These are phyloP conservation scores for Merluccius polli DNA, from an alignment of 2,797 vertebrate species.

Conservation along the genomic window DNA sequence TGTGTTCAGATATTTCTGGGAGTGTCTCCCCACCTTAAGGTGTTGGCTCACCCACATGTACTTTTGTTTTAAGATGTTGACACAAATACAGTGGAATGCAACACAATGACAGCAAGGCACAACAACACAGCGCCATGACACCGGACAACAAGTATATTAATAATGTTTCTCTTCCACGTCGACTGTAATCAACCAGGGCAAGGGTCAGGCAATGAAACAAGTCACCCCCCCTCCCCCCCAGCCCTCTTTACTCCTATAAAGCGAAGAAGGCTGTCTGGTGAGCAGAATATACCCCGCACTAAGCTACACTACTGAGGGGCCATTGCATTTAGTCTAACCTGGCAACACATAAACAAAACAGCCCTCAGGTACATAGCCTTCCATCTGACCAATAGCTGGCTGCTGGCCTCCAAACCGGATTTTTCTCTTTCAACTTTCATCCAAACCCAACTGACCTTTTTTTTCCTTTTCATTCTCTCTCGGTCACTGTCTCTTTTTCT, in stretches of 20 bases:
- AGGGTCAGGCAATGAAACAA: not conserved
- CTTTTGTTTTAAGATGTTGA: not conserved
- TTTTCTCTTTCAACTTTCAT: constrained; percentile 42
- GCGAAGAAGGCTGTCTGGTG: constrained; percentile 55
- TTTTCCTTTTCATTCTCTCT: constrained; percentile 30
- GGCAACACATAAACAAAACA: constrained; percentile 55
- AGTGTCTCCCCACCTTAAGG: not conserved
- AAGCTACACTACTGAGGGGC: constrained; percentile 20
- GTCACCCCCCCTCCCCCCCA: not conserved
- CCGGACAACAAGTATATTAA: not conserved
- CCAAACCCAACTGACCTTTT: constrained; percentile 2
- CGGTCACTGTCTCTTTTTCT: constrained; percentile 14
- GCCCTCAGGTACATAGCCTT: constrained; percentile 46
- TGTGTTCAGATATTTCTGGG: not conserved
- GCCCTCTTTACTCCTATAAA: constrained; percentile 53
- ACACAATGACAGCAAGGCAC: not conserved
- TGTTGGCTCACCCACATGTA: not conserved
- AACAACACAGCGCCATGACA: not conserved
- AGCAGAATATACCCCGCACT: constrained; percentile 40
- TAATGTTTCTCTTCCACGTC: not conserved
- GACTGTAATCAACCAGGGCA: not conserved
- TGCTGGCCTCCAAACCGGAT: constrained; percentile 18
- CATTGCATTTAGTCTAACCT: constrained; percentile 57
- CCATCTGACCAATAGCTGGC: constrained; percentile 25
- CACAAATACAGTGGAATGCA: not conserved